These are phyloP conservation scores for Pseudoips prasinana DNA, from an alignment of 2,888 invertebrate species.

Conservation along the genomic window DNA sequence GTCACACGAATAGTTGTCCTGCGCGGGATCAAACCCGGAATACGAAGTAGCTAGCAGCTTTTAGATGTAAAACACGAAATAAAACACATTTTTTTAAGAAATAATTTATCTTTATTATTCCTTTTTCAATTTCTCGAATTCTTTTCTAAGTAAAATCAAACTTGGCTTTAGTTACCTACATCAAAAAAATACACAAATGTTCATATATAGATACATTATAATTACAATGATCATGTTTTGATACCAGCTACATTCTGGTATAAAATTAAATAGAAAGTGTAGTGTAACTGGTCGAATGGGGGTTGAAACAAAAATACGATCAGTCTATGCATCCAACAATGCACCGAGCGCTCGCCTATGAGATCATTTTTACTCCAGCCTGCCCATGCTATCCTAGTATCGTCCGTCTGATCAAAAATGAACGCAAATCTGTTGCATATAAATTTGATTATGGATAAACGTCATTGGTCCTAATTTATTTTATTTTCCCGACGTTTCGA, in stretches of 20 bases:
- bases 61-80: constrained; percentile 49
- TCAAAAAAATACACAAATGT: constrained; percentile 80
- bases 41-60: no score
- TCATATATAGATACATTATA: constrained; percentile 69
- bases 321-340: constrained; percentile 55
- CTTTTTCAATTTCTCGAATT: constrained; percentile 76
- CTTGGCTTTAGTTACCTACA: constrained; percentile 80
- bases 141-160: constrained; percentile 80
- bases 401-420: no score
- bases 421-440: no score
- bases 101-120: constrained; percentile 80
- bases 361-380: no score
- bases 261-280: constrained; percentile 38
- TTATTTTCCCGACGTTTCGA: no score
- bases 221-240: constrained; percentile 53
- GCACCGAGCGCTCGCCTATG: constrained; percentile 47
- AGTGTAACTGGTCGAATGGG: constrained; percentile 30
- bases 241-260: constrained; percentile 59
- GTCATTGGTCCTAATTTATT: no score
- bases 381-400: constrained; percentile 13
- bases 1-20: no score
- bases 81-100: constrained; percentile 74
- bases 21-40: no score
- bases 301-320: constrained; percentile 39
- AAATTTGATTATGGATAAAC: no score